Percentiles rank a stretch among this genome's conserved stretches.
Conservation (phyloP, 2,888 invertebrate genomes). For the Odontocolon sp. region DNA sequence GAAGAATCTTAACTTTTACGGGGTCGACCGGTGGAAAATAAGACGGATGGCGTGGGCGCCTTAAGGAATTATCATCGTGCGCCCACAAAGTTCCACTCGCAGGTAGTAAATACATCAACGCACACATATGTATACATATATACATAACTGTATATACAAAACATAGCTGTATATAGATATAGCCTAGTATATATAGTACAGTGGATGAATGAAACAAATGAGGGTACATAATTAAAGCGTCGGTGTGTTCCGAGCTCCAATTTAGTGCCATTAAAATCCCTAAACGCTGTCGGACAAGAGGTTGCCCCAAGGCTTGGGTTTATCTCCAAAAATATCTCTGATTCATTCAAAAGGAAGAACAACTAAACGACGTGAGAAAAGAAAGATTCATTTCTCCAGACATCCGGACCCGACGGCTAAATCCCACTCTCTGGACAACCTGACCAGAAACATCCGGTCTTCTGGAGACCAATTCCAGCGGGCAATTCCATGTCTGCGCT, state of each 20-base stretch:
- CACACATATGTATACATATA: constrained; percentile 28
- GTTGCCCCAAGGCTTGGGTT: constrained; percentile 61
- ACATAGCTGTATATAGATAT: constrained; percentile 33
- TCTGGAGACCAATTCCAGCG: too few species aligned
- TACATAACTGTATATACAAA: too few species aligned
- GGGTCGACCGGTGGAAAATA: constrained; percentile 17
- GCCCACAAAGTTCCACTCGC: constrained; percentile 40
- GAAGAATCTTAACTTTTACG: constrained; percentile 34
- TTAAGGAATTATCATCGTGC: constrained; percentile 50
- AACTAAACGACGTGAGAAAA: constrained; percentile 6
- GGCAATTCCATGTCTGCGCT: too few species aligned
- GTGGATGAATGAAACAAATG: constrained; percentile 76
- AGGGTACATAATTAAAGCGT: constrained; percentile 78
- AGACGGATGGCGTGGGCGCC: constrained; percentile 57
- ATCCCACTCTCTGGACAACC: constrained; percentile 16
- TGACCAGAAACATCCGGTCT: constrained; percentile 68
- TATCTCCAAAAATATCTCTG: constrained; percentile 72
- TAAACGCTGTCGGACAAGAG: constrained; percentile 73
- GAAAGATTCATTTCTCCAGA: constrained; percentile 4
- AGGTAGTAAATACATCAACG: constrained; percentile 29
- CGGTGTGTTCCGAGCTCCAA: constrained; percentile 71
- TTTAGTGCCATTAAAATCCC: constrained; percentile 75
- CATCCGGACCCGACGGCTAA: constrained; percentile 19
- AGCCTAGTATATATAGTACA: constrained; percentile 6
- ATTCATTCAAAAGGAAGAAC: constrained; percentile 60